phyloP scores from a whole-genome alignment of 2,797 vertebrate genomes.

The Arrhamphus sclerolepis region DNA sequence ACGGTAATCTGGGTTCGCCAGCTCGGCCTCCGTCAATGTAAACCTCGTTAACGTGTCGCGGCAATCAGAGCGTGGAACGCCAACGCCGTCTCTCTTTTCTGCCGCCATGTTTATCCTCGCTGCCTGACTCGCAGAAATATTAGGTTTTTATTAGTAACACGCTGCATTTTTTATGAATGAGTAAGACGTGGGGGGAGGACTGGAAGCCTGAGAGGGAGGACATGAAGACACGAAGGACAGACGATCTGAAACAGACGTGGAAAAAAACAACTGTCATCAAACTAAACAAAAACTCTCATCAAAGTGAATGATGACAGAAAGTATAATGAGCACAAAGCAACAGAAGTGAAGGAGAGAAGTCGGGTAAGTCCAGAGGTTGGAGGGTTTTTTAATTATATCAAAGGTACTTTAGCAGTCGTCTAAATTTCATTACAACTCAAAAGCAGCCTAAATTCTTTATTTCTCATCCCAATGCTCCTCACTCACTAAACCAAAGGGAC shows the following conservation, averaged over 20 bases:
- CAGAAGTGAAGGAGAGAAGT: neutral
- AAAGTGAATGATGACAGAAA: neutral
- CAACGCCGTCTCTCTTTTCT: constrained; percentile 14
- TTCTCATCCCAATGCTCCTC: too few species aligned
- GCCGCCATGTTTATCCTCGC: constrained; percentile 34
- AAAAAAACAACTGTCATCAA: neutral
- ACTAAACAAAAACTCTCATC: neutral
- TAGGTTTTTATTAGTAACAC: constrained; percentile 43
- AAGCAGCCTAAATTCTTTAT: too few species aligned
- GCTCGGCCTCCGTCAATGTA: constrained; percentile 28
- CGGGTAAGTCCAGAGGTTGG: too few species aligned
- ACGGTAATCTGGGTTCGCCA: neutral
- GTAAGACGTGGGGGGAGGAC: neutral
- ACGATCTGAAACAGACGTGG: neutral
- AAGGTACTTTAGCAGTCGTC: too few species aligned
- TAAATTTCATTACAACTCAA: too few species aligned
- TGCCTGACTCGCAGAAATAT: constrained; percentile 20
- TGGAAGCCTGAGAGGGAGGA: neutral
- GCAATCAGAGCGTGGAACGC: constrained; percentile 51
- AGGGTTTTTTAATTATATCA: too few species aligned
- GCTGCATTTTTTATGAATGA: constrained; percentile 38
- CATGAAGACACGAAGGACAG: neutral
- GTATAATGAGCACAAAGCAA: neutral
- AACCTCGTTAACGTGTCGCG: constrained; percentile 34
- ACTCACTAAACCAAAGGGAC: too few species aligned